These are phyloP conservation scores for Lysandra bellargus DNA, from an alignment of 2,888 invertebrate genomes.

Conservation along the genomic window DNA sequence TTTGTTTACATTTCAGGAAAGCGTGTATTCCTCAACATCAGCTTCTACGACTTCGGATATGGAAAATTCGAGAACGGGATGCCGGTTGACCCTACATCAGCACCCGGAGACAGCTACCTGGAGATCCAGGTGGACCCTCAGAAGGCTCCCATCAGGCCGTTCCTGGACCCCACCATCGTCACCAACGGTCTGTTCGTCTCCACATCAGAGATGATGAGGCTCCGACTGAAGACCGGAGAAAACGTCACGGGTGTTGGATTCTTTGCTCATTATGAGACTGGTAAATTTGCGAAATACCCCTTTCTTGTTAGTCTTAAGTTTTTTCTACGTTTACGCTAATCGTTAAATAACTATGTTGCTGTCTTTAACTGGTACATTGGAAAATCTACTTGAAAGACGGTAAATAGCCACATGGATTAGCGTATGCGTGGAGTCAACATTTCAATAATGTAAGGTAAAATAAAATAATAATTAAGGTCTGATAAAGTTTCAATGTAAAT, in stretches of 20 bases:
- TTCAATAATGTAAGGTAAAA: too few species aligned
- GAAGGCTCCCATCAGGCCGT: constrained; percentile 79
- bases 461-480: too few species aligned
- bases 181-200: constrained; percentile 86
- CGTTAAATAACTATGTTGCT: too few species aligned
- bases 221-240: constrained; percentile 83
- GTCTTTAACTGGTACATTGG: too few species aligned
- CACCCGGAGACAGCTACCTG: constrained; percentile 69
- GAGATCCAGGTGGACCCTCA: constrained; percentile 81
- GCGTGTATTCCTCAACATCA: constrained; percentile 86
- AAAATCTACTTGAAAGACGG: too few species aligned
- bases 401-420: too few species aligned
- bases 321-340: too few species aligned
- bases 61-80: constrained; percentile 66
- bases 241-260: constrained; percentile 85
- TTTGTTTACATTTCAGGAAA: constrained; percentile 62
- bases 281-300: constrained; percentile 50
- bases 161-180: constrained; percentile 74
- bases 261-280: constrained; percentile 83
- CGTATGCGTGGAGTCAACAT: too few species aligned
- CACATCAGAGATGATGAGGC: constrained; percentile 79
- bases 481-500: too few species aligned
- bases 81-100: constrained; percentile 57
- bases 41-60: constrained; percentile 79
- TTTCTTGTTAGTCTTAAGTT: too few species aligned